A percentile compares a stretch with the other conserved stretches of the same genome.
phyloP scores from a whole-genome alignment of 2,888 invertebrate genomes.

The Tricholauxania praeusta region DNA sequence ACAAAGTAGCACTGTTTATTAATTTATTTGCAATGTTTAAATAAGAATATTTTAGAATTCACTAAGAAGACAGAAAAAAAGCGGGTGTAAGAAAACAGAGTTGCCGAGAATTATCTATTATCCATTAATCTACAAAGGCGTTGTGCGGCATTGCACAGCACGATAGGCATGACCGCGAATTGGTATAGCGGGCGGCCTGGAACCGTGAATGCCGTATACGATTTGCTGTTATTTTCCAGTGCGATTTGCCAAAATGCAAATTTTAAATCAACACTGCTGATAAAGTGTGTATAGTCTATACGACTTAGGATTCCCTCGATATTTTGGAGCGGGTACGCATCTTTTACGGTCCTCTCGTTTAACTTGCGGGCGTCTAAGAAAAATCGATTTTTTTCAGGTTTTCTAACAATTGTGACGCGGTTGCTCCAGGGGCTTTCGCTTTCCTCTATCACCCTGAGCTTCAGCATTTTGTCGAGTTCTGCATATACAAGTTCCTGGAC shows the following conservation, averaged over 20 bases:
- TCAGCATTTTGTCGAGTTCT: slow-evolving; percentile 27
- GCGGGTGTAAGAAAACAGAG: slow-evolving; percentile 25
- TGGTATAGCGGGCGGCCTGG: slow-evolving; percentile 43
- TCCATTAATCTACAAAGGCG: slow-evolving; percentile 32
- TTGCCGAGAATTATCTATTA: no score
- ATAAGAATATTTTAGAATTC: no score
- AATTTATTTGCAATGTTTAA: no score
- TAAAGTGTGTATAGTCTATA: slow-evolving; percentile 37
- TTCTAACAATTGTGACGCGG: slow-evolving; percentile 22
- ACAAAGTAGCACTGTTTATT: no score
- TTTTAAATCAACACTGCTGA: slow-evolving; percentile 40
- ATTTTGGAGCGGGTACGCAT: no score
- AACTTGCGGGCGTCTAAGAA: no score
- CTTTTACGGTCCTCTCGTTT: no score
- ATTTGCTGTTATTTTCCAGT: slow-evolving; percentile 31
- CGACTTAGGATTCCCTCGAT: slow-evolving; percentile 25
- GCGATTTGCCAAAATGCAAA: slow-evolving; percentile 41
- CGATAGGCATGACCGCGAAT: slow-evolving; percentile 47
- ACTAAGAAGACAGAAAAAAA: no score
- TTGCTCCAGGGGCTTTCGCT: slow-evolving; percentile 32
- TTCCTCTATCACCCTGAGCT: slow-evolving; percentile 20
- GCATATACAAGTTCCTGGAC: slow-evolving; percentile 23
- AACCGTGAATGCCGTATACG: slow-evolving; percentile 41
- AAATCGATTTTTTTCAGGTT: not conserved
- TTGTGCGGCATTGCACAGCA: slow-evolving; percentile 43